Base-by-base conservation (phyloP, 2,888 invertebrate genomes). In the Eristalis pertinax region DNA sequence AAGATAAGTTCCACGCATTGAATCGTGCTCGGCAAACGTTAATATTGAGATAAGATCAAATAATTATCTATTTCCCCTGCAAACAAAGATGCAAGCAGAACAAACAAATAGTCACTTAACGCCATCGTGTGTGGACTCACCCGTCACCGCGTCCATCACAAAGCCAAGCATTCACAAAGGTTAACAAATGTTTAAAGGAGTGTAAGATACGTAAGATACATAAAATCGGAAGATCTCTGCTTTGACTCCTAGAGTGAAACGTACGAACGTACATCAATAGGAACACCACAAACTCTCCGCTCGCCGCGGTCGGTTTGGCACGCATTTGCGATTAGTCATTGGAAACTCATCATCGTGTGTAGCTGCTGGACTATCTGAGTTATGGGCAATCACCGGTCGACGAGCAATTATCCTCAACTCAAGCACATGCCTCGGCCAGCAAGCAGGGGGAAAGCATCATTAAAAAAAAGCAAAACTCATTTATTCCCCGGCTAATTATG, bases 241-340 rank as follows among this genome's bases (percentile, higher is more conserved):
- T 50, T 50, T 50, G 50, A 50, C 19, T 50, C 50, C 8, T 50
- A 19, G 50, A 50, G 50, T 19, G 50, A 19, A 50, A 50, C 50
- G 50, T 19, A 50, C 2, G 50, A 19, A 8, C 50, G 19, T 19
- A 19, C 19, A 8, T 10, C 35, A 35, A 35, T 11, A 35, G 35
- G 35, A 35, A 35, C 32, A 8, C 13, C 2, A 8, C 38, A 38
- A 8, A 50, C 50, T n/a, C n/a, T 26, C 26, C 26, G 26, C 15
- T 24, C 60, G 60, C 13, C 60, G 26, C 15, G 60, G 26, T 26
- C 24, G 60, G 60, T 13, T 60, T 24, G 60, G 60, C 60, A 5
- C 60, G 60, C 50, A 50, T 50, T 50, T 50, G 50, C 26, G 60
- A 60, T 60, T 60, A 60, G 26, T 60, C 60, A 60, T 60, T 60